phyloP scores from a whole-genome alignment of 2,113 vertebrate genomes.

The Trematomus loennbergii region DNA sequence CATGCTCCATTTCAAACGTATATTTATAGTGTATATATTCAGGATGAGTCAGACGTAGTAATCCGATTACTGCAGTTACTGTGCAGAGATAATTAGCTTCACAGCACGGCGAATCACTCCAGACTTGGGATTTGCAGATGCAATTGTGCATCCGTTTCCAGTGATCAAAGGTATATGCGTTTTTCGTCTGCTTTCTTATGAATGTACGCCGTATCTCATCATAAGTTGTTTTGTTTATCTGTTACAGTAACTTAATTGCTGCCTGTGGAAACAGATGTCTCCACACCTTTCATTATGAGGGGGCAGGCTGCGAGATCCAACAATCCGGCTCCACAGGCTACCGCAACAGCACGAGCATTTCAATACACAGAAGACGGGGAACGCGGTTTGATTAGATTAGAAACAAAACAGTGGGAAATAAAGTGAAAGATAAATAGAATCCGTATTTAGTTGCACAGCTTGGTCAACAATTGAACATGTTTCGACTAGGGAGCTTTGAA shows the following conservation, averaged over 20 bases:
- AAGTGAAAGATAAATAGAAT: conserved; percentile 55
- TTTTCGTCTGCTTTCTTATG: conserved; percentile 32
- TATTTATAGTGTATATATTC: neutral
- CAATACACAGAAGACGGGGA: conserved; percentile 35
- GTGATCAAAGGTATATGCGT: conserved; percentile 67
- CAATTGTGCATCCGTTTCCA: conserved; percentile 52
- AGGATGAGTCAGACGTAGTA: conserved; percentile 1
- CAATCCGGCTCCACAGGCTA: conserved; percentile 62
- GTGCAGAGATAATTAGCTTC: conserved; percentile 62
- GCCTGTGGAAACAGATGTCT: conserved; percentile 78
- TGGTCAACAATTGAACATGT: conserved; percentile 47
- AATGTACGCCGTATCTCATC: conserved; percentile 70
- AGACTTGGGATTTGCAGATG: conserved; percentile 31
- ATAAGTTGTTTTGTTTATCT: conserved; percentile 75
- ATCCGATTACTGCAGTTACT: conserved; percentile 27
- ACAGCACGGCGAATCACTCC: conserved; percentile 20
- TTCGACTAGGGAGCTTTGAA: conserved; percentile 25
- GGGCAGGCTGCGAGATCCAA: conserved; percentile 65
- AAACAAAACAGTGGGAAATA: conserved; percentile 36
- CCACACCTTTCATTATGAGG: conserved; percentile 74
- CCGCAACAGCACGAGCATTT: conserved; percentile 48
- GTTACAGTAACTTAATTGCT: conserved; percentile 78
- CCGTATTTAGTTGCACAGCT: conserved; percentile 50
- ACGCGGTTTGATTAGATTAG: conserved; percentile 49
- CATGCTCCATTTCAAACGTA: neutral